Conservation (phyloP, 2,797 vertebrate species). For the Pangasius macronema region DNA sequence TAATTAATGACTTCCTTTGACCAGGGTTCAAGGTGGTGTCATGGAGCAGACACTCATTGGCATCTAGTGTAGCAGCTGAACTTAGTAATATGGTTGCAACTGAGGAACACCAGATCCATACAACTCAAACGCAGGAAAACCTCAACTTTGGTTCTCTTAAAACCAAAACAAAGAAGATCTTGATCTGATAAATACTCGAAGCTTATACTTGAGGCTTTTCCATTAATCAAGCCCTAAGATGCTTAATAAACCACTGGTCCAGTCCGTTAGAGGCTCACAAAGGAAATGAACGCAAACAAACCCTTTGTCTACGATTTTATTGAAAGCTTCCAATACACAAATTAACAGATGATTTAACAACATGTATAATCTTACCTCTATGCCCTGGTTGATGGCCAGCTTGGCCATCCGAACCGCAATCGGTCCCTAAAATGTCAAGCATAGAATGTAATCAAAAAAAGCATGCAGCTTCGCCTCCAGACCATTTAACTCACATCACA, state of each 20-base stretch:
- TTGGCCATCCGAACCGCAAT: constrained; percentile 97
- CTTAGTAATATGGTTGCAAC: background rate
- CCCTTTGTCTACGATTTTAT: background rate
- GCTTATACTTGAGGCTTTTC: background rate
- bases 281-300: background rate
- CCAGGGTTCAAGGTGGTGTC: constrained; percentile 44
- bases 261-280: background rate
- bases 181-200: constrained; percentile 3
- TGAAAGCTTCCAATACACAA: background rate
- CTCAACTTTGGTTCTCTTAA: background rate
- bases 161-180: background rate
- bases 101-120: background rate
- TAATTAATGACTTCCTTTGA: constrained; percentile 42
- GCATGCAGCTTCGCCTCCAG: background rate
- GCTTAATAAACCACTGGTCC: background rate
- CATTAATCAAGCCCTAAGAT: background rate
- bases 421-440: constrained; percentile 81
- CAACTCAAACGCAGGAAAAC: constrained; percentile 8
- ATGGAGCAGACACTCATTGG: constrained; percentile 37
- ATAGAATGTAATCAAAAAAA: constrained; percentile 20
- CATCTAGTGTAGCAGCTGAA: constrained; percentile 33
- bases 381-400: constrained; percentile 93
- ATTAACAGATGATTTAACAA: background rate
- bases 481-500: background rate
- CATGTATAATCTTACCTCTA: constrained; percentile 82